Evolutionary conservation across 92 coral and sea anemone species (phyloP).

Genomic region (Umimayanthus kanabou): DNA sequence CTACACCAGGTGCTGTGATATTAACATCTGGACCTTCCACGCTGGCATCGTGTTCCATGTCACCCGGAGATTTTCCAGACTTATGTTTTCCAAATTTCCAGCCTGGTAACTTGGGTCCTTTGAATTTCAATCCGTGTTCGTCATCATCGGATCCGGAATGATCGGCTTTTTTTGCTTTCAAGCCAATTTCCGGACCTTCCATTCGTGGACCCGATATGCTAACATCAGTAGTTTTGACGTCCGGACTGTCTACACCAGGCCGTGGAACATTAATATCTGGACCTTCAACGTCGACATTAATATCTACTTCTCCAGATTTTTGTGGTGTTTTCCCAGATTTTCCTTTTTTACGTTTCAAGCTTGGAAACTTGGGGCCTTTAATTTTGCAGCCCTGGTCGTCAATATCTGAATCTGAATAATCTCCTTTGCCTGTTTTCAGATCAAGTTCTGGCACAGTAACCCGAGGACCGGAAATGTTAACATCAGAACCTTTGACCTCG

Average conservation of each 20-base stretch:
- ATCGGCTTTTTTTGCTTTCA: too few species aligned
- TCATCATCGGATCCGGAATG: too few species aligned
- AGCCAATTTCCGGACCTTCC: background rate
- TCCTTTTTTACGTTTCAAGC: conserved; percentile 1
- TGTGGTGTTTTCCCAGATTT: background rate
- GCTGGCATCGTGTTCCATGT: background rate
- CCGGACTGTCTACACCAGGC: background rate
- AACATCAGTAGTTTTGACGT: background rate
- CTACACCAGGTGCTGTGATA: background rate
- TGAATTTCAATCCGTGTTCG: too few species aligned
- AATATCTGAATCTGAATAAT: background rate
- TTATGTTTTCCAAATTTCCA: too few species aligned
- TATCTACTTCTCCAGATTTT: background rate
- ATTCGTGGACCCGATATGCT: background rate
- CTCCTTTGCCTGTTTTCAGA: background rate
- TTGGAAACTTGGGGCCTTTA: conserved; percentile 6
- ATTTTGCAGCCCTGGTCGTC: conserved; percentile 1
- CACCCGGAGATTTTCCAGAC: background rate
- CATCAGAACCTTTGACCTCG: background rate
- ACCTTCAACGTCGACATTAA: background rate
- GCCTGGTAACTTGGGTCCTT: too few species aligned
- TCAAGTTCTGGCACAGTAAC: background rate
- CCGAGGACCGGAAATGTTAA: background rate
- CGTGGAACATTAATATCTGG: background rate
- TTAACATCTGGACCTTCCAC: background rate